phyloP scores from a whole-genome alignment of 2,113 vertebrate species.

The Macaca nemestrina region DNA sequence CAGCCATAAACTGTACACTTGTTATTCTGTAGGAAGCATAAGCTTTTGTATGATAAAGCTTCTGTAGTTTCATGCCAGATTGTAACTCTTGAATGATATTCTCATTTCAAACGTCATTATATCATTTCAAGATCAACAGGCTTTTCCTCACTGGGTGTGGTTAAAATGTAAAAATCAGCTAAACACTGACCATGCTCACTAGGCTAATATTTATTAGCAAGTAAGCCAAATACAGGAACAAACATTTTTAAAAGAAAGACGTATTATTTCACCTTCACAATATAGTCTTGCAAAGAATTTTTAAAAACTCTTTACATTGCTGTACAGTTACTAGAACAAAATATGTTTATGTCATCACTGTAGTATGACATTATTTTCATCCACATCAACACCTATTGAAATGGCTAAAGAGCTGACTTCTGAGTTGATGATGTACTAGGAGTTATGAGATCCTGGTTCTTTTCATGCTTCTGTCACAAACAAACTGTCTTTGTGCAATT shows the following conservation, averaged over 20 bases:
- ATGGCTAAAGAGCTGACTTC: neutral
- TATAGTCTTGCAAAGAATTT: neutral
- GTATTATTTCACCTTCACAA: neutral
- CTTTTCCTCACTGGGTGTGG: neutral
- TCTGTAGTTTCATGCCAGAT: neutral
- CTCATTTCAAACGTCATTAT: neutral
- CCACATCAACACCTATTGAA: neutral
- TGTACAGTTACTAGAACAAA: neutral
- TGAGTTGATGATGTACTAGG: too few species aligned
- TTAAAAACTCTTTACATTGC: neutral
- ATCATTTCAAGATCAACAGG: neutral
- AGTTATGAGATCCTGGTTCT: neutral
- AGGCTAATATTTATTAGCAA: neutral
- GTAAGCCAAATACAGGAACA: neutral
- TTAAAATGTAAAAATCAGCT: neutral
- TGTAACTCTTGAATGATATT: neutral
- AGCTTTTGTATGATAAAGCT: neutral
- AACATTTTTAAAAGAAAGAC: neutral
- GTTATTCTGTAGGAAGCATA: neutral
- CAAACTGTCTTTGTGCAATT: neutral
- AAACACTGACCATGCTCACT: neutral
- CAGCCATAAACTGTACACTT: neutral
- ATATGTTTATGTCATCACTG: neutral
- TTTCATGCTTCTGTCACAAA: neutral
- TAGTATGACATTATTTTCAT: neutral